These are phyloP conservation scores for Drosophila kohkoa DNA, from an alignment of 1,140 invertebrate species.

Conservation along the genomic window DNA sequence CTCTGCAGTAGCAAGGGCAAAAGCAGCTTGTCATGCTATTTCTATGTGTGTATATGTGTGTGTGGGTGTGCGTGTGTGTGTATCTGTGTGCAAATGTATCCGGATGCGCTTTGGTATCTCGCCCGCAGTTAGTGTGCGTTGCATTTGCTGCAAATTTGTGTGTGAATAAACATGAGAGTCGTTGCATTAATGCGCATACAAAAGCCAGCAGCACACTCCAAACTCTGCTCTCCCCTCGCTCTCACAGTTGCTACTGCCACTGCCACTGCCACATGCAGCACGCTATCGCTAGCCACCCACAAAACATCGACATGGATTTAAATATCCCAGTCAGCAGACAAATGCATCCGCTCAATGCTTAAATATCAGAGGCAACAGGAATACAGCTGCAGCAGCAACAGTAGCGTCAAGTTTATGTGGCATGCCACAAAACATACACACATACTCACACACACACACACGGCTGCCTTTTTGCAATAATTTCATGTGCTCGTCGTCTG, in stretches of 20 bases:
- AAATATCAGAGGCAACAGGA: slow-evolving; percentile 57
- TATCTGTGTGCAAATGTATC: slow-evolving; percentile 59
- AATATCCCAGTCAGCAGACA: slow-evolving; percentile 59
- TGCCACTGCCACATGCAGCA: slow-evolving; percentile 1
- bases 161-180: slow-evolving; percentile 83
- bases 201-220: slow-evolving; percentile 67
- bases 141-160: slow-evolving; percentile 81
- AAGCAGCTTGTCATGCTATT: slow-evolving; percentile 37
- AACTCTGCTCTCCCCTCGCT: slow-evolving; percentile 3
- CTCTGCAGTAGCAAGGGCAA: slow-evolving; percentile 19
- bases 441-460: slow-evolving; percentile 25
- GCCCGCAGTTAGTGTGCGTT: slow-evolving; percentile 67
- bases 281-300: slow-evolving; percentile 23
- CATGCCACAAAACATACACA: slow-evolving; percentile 67
- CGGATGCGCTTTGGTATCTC: slow-evolving; percentile 47
- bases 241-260: background rate
- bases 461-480: slow-evolving; percentile 50
- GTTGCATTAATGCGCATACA: slow-evolving; percentile 82
- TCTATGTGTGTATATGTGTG: background rate
- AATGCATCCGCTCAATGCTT: slow-evolving; percentile 62
- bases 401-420: slow-evolving; percentile 73
- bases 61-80: slow-evolving; percentile 24
- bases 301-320: slow-evolving; percentile 64
- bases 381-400: slow-evolving; percentile 19
- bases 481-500: slow-evolving; percentile 18